Evolutionary conservation across 2,113 vertebrate genomes (phyloP), one percentile per base, ranked within the genome.

Genomic region (Marmota monax): DNA sequence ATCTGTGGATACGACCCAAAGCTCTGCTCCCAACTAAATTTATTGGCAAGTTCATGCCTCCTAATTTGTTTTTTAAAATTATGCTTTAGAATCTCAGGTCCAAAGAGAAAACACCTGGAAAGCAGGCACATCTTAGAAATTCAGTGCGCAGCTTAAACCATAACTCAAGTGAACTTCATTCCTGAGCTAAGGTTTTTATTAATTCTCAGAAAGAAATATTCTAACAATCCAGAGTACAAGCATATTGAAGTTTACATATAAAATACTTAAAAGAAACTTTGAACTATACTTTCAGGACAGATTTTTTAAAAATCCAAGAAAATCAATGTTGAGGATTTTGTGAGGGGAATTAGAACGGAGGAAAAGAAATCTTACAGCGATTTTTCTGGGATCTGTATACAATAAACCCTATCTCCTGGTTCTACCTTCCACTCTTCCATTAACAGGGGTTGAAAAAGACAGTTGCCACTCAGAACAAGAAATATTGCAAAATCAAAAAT

Each of bases 61-160:
- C 20, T 32, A 48, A 77, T 80, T 95, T 86, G 74, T 82, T 96
- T 82, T 45, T 65, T 32, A 4, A 86, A 95, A 67, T 93, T 95
- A 53, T 3, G 25, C 95, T 95, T 93, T 65, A 89, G 74, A 67
- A 29, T 74, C 22, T 84, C 58, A 93, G 53, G 69, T 56, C 32
- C 56, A 86, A 86, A 83, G 25, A 91, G 74, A 95, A 95, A 94
- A 83, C 63, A 97, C 79, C 70, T 96, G 70, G 63, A 88, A 94
- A 93, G 9, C 12, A 77, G 65, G 2, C 4, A 5, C 5, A 11
- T 63, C 78, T 93, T 63, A 89, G 63, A 93, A 78, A 85, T 58
- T 32, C 58, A 74, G 16, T 34, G 22, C 88, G 17, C 32, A 87
- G 11, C 45, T 84, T 95, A 61, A 96, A 96, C 72, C 84, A 58